Evolutionary conservation across 2,888 invertebrate genomes (phyloP).

Genomic region (Arctia plantaginis): DNA sequence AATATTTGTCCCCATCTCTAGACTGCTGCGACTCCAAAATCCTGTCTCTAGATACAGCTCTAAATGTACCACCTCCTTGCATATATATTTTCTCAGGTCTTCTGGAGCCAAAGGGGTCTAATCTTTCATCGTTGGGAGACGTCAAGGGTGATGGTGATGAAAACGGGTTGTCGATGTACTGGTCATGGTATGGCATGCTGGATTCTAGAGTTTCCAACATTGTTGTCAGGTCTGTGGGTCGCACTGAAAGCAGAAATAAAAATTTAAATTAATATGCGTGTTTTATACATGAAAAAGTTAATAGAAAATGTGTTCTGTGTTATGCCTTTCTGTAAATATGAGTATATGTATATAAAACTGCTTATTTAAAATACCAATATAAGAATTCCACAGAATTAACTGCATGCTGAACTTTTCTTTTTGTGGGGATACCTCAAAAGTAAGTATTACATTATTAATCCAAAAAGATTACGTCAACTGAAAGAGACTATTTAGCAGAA

Average conservation of each 20-base stretch:
- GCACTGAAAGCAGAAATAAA: constrained; percentile 63
- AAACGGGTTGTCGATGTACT: constrained; percentile 84
- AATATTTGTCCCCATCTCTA: constrained; percentile 79
- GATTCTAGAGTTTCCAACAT: constrained; percentile 81
- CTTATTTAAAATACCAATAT: no score
- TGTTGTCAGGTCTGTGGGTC: constrained; percentile 78
- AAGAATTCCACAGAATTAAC: no score
- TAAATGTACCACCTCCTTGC: constrained; percentile 82
- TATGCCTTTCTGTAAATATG: no score
- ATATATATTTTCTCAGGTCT: constrained; percentile 81
- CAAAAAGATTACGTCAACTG: no score
- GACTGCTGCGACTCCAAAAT: constrained; percentile 79
- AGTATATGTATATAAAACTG: no score
- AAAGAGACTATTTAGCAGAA: no score
- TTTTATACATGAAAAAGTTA: neutral
- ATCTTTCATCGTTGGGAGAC: constrained; percentile 80
- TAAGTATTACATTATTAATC: no score
- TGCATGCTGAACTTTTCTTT: no score
- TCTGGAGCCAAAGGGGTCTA: constrained; percentile 71
- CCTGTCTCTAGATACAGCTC: constrained; percentile 79
- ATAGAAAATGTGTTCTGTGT: neutral
- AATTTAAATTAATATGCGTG: no score
- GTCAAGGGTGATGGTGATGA: constrained; percentile 84
- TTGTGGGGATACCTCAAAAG: no score
- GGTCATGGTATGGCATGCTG: constrained; percentile 76